Evolutionary conservation across 2,888 invertebrate genomes (phyloP).

Genomic region (Cloeon dipterum): DNA sequence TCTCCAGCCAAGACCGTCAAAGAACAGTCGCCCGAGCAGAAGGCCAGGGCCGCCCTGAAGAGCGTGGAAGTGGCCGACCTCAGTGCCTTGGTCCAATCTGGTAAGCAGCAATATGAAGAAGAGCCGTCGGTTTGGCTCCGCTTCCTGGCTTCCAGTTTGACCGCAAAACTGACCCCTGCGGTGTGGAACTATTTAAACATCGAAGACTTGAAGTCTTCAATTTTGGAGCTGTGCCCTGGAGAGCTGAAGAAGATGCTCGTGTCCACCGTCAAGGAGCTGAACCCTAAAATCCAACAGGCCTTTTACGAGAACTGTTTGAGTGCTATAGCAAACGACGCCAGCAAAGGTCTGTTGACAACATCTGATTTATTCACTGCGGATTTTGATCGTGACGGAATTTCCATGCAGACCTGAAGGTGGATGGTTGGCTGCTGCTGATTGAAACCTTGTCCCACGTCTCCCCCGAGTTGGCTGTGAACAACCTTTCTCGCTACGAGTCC

Average conservation of each 20-base stretch:
- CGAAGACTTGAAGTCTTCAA: constrained; percentile 25
- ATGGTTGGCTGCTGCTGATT: not conserved
- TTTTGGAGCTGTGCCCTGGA: constrained; percentile 21
- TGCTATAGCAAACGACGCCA: constrained; percentile 46
- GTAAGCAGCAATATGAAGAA: constrained; percentile 38
- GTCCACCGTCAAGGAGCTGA: constrained; percentile 30
- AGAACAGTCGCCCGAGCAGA: constrained; percentile 19
- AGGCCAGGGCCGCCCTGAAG: too few relatives aligned
- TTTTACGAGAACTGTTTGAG: constrained; percentile 49
- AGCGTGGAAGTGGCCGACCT: constrained; percentile 8
- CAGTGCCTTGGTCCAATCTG: constrained; percentile 20
- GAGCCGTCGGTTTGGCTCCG: constrained; percentile 49
- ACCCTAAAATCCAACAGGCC: constrained; percentile 33
- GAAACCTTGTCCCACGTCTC: constrained; percentile 23
- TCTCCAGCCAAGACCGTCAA: constrained; percentile 12
- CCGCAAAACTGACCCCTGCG: constrained; percentile 34
- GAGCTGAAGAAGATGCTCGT: constrained; percentile 22
- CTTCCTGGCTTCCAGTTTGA: constrained; percentile 38
- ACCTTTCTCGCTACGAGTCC: constrained; percentile 30
- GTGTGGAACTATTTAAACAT: constrained; percentile 22
- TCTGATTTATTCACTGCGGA: constrained; percentile 1
- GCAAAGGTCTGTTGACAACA: constrained; percentile 27
- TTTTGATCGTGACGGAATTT: not conserved
- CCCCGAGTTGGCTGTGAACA: constrained; percentile 35
- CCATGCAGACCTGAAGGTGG: not conserved